Evolutionary conservation across 2,113 vertebrate species (phyloP), one percentile per base, ranked within the genome.

Genomic region (Tachysurus fulvidraco): DNA sequence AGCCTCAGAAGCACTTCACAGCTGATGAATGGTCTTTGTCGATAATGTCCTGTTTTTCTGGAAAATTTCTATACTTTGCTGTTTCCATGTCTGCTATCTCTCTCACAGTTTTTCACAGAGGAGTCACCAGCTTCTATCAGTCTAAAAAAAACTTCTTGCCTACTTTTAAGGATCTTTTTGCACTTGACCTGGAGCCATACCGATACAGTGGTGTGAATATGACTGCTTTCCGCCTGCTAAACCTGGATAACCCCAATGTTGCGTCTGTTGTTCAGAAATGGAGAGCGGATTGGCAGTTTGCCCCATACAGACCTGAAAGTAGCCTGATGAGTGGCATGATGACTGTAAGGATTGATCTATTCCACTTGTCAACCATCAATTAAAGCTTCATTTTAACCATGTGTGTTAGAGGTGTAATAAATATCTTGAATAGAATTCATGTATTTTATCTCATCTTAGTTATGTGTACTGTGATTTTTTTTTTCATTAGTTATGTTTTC

Each of bases 191-290:
- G 90, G 98, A 99, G 91, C 97, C 97, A n/a, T 99, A 99, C 85
- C 96, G 97, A 87, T 99, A 99, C 94, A 99, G 97, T 0, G 98
- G 98, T 2, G 98, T 99, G 46, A 99, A 99, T 89, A 98, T 99
- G 97, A 99, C 98, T 0, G 97, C 98, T 0, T 99, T 99, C 85
- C 95, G 98, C 44, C 94, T 99, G 76, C 94, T 99, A 71, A 98
- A 98, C 81, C 92, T 97, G 0, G 97, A 98, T 57, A 95, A 96
- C 88, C 96, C 96, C 0, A 94, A 95, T 0, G 98, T 99, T n/a
- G 93, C 97, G 0, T 94, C 97, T 0, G 94, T 98, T 30, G 94
- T 98, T 89, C 97, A 98, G 85, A 97, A 95, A 91, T 99, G 98
- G 98, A 96, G 97, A 5, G 95, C 95, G 95, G 98, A 99, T 67